A percentile compares a stretch with the other conserved stretches of the same genome.
Evolutionary conservation across 2,797 vertebrate genomes (phyloP).

Genomic region (Phoxinus dragarum): DNA sequence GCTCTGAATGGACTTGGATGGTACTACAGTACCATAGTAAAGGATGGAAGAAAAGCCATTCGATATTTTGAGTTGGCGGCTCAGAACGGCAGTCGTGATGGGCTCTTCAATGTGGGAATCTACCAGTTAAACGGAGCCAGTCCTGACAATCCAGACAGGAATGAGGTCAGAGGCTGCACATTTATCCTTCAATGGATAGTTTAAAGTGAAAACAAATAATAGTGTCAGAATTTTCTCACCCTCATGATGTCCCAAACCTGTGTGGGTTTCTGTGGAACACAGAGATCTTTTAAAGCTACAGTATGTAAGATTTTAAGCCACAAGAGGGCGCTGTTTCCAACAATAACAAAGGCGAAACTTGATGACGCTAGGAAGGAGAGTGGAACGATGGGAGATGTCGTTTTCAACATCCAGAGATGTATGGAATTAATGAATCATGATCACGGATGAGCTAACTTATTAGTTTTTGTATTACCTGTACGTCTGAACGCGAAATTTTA

Average conservation of each 20-base stretch:
- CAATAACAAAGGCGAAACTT: too few relatives aligned
- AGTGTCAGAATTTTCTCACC: neutral
- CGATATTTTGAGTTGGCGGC: slow-evolving; percentile 87
- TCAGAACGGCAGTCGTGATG: slow-evolving; percentile 84
- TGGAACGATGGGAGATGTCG: too few relatives aligned
- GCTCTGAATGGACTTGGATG: slow-evolving; percentile 93
- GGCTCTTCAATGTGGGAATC: slow-evolving; percentile 88
- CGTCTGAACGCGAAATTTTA: too few relatives aligned
- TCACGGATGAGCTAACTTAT: too few relatives aligned
- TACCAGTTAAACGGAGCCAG: slow-evolving; percentile 82
- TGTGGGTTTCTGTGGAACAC: neutral
- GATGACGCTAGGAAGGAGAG: too few relatives aligned
- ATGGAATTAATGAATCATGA: too few relatives aligned
- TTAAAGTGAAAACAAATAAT: neutral
- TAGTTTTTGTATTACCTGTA: too few relatives aligned
- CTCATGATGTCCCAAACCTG: neutral
- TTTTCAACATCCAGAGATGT: too few relatives aligned
- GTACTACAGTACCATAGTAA: slow-evolving; percentile 86
- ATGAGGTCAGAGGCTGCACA: slow-evolving; percentile 77
- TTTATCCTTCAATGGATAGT: neutral
- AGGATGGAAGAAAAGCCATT: slow-evolving; percentile 80
- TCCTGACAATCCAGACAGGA: slow-evolving; percentile 75
- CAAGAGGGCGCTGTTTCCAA: too few relatives aligned
- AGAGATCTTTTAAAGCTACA: neutral
- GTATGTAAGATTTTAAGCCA: too few relatives aligned